Conservation (phyloP, 2,113 vertebrate species). For the Pagrus major region DNA sequence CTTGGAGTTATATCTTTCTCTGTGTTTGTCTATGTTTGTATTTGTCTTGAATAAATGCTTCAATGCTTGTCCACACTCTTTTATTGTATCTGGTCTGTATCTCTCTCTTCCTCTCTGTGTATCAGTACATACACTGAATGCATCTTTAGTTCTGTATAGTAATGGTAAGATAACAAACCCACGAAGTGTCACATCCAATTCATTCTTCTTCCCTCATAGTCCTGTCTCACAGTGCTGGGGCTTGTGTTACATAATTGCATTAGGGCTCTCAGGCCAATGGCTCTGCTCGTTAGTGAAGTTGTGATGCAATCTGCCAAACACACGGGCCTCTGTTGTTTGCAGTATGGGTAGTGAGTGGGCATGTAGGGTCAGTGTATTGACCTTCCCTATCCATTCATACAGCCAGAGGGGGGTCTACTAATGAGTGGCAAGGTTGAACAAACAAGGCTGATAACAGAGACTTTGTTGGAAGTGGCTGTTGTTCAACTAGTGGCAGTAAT, state of each 20-base stretch:
- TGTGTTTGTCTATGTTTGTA: neutral
- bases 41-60: neutral
- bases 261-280: conserved; percentile 73
- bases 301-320: conserved; percentile 77
- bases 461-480: conserved; percentile 66
- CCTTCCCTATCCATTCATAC: conserved; percentile 61
- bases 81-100: neutral
- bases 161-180: conserved; percentile 58
- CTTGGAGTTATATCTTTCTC: neutral
- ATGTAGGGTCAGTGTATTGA: conserved; percentile 71
- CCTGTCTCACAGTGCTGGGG: conserved; percentile 39
- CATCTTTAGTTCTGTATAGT: conserved; percentile 21
- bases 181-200: conserved; percentile 71
- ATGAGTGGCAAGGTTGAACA: conserved; percentile 79
- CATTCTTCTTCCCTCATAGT: conserved; percentile 31
- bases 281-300: conserved; percentile 71
- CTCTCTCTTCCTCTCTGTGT: neutral
- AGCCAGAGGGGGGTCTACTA: conserved; percentile 73
- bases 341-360: conserved; percentile 66
- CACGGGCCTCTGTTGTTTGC: conserved; percentile 73
- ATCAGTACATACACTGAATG: conserved; percentile 10
- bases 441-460: conserved; percentile 72
- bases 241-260: conserved; percentile 80
- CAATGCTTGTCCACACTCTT: neutral
- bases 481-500: conserved; percentile 65